phyloP scores from a whole-genome alignment of 2,888 invertebrate genomes.

The Cheilosia scutellata region DNA sequence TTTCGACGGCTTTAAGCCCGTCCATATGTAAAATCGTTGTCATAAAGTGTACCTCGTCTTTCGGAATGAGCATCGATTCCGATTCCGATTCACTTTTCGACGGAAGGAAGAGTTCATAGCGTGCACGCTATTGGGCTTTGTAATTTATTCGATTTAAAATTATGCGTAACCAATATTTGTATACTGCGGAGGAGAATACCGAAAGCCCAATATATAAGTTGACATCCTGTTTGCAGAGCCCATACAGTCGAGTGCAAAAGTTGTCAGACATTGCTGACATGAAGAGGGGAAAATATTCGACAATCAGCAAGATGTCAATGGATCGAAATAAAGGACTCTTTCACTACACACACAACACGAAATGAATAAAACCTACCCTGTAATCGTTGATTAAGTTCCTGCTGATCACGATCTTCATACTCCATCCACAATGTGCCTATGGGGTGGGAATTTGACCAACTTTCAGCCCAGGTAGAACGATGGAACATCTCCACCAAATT shows the following conservation, averaged over 20 bases:
- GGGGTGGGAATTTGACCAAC: no score
- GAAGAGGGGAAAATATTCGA: no score
- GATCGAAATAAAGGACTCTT: no score
- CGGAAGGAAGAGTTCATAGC: slow-evolving; percentile 15
- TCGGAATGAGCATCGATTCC: neutral
- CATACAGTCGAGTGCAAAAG: neutral
- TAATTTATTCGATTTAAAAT: slow-evolving; percentile 16
- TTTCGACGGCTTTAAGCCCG: neutral
- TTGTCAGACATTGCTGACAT: neutral
- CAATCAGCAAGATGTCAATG: no score
- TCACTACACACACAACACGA: no score
- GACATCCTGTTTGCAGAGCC: neutral
- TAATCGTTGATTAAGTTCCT: no score
- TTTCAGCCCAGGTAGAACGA: no score
- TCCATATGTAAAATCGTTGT: neutral
- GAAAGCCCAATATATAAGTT: neutral
- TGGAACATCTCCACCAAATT: no score
- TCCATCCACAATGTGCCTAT: no score
- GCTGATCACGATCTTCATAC: no score
- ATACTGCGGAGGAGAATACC: neutral
- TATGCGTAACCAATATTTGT: slow-evolving; percentile 21
- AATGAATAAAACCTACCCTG: no score
- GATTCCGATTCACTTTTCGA: neutral
- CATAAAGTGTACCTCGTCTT: slow-evolving; percentile 1
- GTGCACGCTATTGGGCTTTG: slow-evolving; percentile 2